Conservation (phyloP, 2,888 invertebrate genomes). For the Acholoe squamosa region DNA sequence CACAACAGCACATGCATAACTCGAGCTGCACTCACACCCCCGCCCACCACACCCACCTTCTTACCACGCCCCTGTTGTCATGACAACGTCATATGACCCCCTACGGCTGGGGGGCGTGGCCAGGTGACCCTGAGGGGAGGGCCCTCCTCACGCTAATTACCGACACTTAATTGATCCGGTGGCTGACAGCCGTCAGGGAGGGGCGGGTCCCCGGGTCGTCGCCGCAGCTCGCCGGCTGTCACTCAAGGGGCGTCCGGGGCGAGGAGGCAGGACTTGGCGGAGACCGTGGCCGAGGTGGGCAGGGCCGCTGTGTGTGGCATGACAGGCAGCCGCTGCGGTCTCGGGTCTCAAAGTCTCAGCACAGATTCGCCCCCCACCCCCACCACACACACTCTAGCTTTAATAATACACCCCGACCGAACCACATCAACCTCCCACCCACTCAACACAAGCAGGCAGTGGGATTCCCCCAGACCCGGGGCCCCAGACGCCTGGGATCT, state of each 20-base stretch:
- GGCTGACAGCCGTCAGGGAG: background rate
- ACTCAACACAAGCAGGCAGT: too few species aligned
- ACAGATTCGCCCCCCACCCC: too few species aligned
- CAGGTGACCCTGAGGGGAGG: conserved; percentile 56
- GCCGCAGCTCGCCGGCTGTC: conserved; percentile 29
- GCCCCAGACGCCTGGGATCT: too few species aligned
- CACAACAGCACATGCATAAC: too few species aligned
- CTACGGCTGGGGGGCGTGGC: conserved; percentile 6
- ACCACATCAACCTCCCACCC: too few species aligned
- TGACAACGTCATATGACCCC: conserved; percentile 41
- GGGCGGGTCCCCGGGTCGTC: conserved; percentile 39
- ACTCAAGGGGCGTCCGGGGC: conserved; percentile 34
- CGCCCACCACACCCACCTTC: background rate
- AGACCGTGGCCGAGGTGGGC: background rate
- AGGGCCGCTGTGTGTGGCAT: background rate
- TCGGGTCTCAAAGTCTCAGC: too few species aligned
- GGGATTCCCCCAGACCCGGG: too few species aligned
- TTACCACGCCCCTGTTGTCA: conserved; percentile 35
- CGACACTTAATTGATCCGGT: conserved; percentile 42
- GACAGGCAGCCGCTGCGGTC: too few species aligned
- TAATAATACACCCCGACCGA: too few species aligned
- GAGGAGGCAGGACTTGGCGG: conserved; percentile 41
- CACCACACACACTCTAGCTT: too few species aligned
- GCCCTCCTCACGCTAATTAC: conserved; percentile 50
- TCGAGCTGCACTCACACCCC: background rate